Base-by-base conservation (phyloP, 2,797 vertebrate genomes). In the Synaphobranchus kaupii region DNA sequence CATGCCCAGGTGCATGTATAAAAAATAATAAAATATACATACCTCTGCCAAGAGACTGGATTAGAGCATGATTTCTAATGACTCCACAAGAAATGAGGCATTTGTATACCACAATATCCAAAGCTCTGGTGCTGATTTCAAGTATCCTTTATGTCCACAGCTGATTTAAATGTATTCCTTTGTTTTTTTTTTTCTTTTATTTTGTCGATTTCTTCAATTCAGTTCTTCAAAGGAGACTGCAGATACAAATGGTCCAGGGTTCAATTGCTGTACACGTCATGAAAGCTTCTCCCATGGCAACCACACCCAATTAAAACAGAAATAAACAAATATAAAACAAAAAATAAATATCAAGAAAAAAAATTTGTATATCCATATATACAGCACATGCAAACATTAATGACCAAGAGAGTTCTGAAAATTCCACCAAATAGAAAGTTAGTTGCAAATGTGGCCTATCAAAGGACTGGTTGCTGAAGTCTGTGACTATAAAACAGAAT, bases 1-100 rank as follows among this genome's bases (percentile, higher is more conserved):
- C 39, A 85, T 3, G 39, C 39, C 25, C 44, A 48, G 58, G 31
- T 25, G 54, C 34, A 66, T 22, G 39, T 12, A 39, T 66, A 60
- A 9, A 17, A 7, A 22, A 81, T 50, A 85, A 85, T 15, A 60
- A 81, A 60, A 47, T 78, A 76, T 91, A 92, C 92, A 22, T 92
- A 93, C 92, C 91, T 93, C 90, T 90, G 90, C 89, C 89, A 84
- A 88, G 89, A 90, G 92, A 92, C 31, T 90, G 90, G 91, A 91
- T 93, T 92, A 92, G 85, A 89, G 92, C 92, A 92, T 92, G 87
- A 91, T 92, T 89, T 88, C 90, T 83, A 88, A 90, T 84, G 89
- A 85, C 88, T 91, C 90, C 91, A 91, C 89, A 82, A 88, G 86
- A 89, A 92, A 90, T 86, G 88, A 89, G 92, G 88, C 47, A 81